Base-by-base conservation (phyloP, 2,797 vertebrate species). In the Cyprinella venusta region DNA sequence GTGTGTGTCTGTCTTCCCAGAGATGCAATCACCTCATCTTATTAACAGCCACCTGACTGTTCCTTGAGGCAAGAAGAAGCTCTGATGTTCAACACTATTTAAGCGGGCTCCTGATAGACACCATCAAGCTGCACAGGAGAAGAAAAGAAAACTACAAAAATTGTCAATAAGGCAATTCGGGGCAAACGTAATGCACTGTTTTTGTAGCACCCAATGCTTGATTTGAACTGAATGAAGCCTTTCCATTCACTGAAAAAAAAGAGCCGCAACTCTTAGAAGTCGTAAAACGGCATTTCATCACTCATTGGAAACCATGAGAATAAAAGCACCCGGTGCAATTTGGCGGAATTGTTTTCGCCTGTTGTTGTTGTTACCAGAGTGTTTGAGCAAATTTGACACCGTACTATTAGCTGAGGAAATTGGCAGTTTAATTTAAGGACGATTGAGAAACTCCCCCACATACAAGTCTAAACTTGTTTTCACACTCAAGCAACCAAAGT, bases 321-420 rank as follows among this genome's bases (percentile, higher is more conserved):
- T 64, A 77, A 85, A 77, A 79, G 54, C 38, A 56, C 61, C 30
- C 16, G 15, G 70, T 80, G 78, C 24, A 81, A 79, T 63, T 56
- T 76, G 45, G 24, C 16, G 24, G 70, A 63, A 82, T 80, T 82
- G 61, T 84, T 81, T 76, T 59, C 67, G 75, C 80, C n/a, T 16
- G 76, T 65, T 79, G 79, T 64, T 79, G 79, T 79, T 79, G 65
- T 74, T 82, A 24, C 68, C 82, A 52, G 90, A 86, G 87, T 87
- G 85, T 90, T 89, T 87, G 90, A 91, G 90, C 77, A 81, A 91
- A 92, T 90, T 90, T 92, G 90, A 92, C 90, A 92, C 90, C 80
- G 89, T 92, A 90, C 91, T 94, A 93, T 94, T 94, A 93, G 89
- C 87, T 89, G 90, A 89, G 92, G 90, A 92, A 93, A 93, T 92